Conservation (phyloP, 2,113 vertebrate species). For the Zosterops hypoxanthus region DNA sequence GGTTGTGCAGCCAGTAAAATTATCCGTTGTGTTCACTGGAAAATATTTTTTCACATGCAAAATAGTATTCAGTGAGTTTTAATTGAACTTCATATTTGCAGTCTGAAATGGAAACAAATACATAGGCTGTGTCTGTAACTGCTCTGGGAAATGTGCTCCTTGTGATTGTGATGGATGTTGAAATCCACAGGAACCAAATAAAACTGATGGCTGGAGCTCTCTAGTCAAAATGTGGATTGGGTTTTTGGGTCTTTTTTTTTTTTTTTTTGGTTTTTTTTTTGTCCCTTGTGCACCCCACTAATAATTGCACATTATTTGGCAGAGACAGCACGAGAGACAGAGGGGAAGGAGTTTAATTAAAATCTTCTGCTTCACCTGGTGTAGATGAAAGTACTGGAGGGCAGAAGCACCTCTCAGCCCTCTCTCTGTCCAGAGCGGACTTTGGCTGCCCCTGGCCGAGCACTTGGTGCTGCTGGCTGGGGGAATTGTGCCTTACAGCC, state of each 20-base stretch:
- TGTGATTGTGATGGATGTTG: not conserved
- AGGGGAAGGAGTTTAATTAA: not conserved
- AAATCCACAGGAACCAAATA: not conserved
- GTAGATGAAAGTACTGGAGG: not conserved
- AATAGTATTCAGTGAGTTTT: constrained; percentile 1
- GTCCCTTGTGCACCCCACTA: not conserved
- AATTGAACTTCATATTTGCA: not conserved
- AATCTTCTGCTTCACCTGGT: not conserved
- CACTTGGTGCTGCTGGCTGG: rapidly evolving
- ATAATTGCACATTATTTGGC: not conserved
- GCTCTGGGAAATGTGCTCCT: not conserved
- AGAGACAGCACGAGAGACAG: not conserved
- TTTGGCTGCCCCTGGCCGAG: not conserved
- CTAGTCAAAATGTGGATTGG: not conserved
- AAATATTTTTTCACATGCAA: not conserved
- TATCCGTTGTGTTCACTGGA: not conserved
- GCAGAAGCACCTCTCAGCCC: not conserved
- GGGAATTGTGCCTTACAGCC: not conserved
- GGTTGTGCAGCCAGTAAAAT: not conserved
- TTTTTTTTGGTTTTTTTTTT: too few species aligned
- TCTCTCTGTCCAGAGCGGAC: rapidly evolving
- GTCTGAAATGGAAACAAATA: not conserved
- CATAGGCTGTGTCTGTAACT: not conserved
- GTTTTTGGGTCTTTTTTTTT: not conserved
- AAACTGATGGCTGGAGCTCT: not conserved